Evolutionary conservation across 2,113 vertebrate genomes (phyloP), one percentile per base, ranked within the genome.

Genomic region (Gnathonemus echidnorhynchus): DNA sequence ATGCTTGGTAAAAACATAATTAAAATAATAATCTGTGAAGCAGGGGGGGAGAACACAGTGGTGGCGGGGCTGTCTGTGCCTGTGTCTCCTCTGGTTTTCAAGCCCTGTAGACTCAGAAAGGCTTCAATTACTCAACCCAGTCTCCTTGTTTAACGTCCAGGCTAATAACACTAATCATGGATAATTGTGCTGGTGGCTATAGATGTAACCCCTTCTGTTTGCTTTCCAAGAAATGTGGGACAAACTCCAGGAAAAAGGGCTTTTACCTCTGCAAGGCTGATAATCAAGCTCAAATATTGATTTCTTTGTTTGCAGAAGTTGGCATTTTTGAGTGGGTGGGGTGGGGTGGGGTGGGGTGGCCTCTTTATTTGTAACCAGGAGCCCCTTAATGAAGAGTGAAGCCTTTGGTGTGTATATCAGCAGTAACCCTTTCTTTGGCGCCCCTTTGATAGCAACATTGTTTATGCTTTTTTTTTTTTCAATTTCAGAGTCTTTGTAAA

Each of bases 181-280:
- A 19, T 53, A 52, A 87, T 56, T 39, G 15, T 35, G 50, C 27
- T 50, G 10, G 49, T 52, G 86, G 50, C 86, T 53, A 8, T 87
- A 39, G 27, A 21, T 87, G 48, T 11, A 21, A 49, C 27, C 53
- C 70, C 87, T 87, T 48, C 89, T 93, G 91, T 48, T 46, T 85
- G 83, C 94, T 93, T 92, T 88, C 91, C 39, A 92, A 93, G 90
- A 94, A 94, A 94, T 5, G 13, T 27, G 3, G 91, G 86, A 85
- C 91, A 90, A 86, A 90, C 92, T 95, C 91, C 92, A 21, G 58
- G 90, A 89, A 92, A 87, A 91, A 62, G 87, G 90, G 91, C 90
- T 94, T 94, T 95, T 94, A 94, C 94, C 94, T 95, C 94, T 95
- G 90, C 92, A 90, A 92, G 93, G 93, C 70, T 90, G 91, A 93